These are phyloP conservation scores for Phylloscopus trochiloides DNA, from an alignment of 2,113 vertebrate genomes.

Conservation along the genomic window DNA sequence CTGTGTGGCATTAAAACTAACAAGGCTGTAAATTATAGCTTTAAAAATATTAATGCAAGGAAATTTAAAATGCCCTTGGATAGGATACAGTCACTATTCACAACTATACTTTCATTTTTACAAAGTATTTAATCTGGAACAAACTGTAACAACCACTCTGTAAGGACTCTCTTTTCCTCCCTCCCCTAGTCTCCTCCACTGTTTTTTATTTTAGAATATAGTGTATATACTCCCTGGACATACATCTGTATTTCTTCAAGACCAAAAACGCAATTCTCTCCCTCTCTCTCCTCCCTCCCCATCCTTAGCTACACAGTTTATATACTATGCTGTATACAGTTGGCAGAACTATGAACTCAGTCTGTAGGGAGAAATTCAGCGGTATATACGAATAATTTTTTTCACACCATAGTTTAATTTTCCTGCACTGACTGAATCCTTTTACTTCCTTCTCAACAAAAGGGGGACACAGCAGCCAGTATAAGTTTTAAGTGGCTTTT, in stretches of 20 bases:
- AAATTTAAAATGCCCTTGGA: not conserved
- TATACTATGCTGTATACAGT: not conserved
- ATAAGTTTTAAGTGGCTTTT: not conserved
- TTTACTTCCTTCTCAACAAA: not conserved
- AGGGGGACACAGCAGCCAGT: not conserved
- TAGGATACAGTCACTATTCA: not conserved
- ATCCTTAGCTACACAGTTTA: not conserved
- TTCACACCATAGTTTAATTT: not conserved
- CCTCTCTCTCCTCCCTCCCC: not conserved
- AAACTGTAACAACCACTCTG: not conserved
- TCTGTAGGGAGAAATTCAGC: not conserved
- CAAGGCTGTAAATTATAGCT: not conserved
- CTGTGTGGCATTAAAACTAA: not conserved
- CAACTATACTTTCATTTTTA: not conserved
- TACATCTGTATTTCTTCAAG: not conserved
- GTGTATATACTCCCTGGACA: not conserved
- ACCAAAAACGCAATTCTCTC: not conserved
- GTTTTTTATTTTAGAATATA: not conserved
- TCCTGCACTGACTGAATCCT: not conserved
- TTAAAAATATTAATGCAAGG: not conserved
- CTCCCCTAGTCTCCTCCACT: accelerated
- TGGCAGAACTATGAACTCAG: not conserved
- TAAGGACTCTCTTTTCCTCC: not conserved
- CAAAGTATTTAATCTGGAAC: not conserved
- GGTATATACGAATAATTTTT: not conserved